These are phyloP conservation scores for Vicugna pacos DNA, from an alignment of 2,113 vertebrate genomes.

Conservation along the genomic window DNA sequence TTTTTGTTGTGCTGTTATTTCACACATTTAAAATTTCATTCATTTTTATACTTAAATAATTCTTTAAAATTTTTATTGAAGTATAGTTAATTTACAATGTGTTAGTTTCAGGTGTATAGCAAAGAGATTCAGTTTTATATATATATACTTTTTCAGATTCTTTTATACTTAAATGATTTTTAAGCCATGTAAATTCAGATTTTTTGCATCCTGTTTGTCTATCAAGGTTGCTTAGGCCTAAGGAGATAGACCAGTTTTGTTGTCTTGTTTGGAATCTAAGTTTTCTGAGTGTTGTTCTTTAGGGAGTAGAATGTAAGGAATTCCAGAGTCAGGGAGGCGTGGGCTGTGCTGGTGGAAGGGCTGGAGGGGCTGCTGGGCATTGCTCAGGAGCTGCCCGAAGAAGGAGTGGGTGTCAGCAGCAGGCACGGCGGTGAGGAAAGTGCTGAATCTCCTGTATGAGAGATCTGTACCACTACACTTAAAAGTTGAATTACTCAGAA, in stretches of 20 bases:
- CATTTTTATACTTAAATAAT: neutral
- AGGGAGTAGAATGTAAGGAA: neutral
- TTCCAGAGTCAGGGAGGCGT: neutral
- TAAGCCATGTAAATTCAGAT: conserved; percentile 1
- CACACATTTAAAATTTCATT: neutral
- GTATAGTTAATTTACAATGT: no score
- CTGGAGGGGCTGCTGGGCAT: neutral
- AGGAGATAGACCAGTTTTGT: conserved; percentile 41
- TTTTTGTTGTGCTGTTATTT: conserved; percentile 2
- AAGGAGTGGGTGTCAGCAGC: neutral
- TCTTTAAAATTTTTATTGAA: no score
- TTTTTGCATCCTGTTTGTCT: neutral
- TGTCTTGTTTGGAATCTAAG: neutral
- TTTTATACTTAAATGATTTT: conserved; percentile 45
- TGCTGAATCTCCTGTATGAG: neutral
- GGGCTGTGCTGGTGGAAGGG: fast-evolving
- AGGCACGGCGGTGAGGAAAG: neutral
- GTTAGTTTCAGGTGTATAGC: no score
- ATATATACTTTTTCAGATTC: no score
- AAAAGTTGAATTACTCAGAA: neutral
- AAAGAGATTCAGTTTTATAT: no score
- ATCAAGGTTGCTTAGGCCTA: neutral
- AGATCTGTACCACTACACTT: neutral
- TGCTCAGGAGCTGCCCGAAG: neutral
- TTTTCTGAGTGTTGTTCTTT: conserved; percentile 53